Conservation (phyloP, 2,888 invertebrate species). For the Hyposoter didymator region DNA sequence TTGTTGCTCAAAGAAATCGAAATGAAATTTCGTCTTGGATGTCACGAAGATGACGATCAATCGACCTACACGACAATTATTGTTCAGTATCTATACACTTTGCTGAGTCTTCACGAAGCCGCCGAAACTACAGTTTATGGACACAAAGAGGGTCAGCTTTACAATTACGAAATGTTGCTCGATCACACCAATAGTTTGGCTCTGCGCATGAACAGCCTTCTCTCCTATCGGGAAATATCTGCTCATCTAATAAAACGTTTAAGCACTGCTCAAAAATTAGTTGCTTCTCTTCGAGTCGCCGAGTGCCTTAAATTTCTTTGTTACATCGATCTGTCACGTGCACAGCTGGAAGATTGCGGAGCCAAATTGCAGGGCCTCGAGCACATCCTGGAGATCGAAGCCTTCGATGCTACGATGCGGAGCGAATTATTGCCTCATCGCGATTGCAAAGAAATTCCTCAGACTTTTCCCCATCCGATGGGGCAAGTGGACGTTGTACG, state of each 20-base stretch:
- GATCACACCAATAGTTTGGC: slow-evolving; percentile 72
- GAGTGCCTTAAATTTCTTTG: slow-evolving; percentile 78
- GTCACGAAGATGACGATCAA: slow-evolving; percentile 70
- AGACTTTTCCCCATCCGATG: background rate
- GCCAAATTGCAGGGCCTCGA: slow-evolving; percentile 80
- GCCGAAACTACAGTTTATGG: slow-evolving; percentile 51
- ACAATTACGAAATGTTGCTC: slow-evolving; percentile 71
- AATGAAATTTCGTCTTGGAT: slow-evolving; percentile 73
- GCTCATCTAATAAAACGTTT: slow-evolving; percentile 76
- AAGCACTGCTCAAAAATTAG: slow-evolving; percentile 75
- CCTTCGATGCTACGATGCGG: slow-evolving; percentile 71
- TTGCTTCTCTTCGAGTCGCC: slow-evolving; percentile 76
- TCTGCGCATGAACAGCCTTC: slow-evolving; percentile 76
- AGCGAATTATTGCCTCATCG: slow-evolving; percentile 9
- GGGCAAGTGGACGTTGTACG: slow-evolving; percentile 55
- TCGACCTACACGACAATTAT: slow-evolving; percentile 74
- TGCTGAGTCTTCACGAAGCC: slow-evolving; percentile 74
- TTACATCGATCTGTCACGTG: slow-evolving; percentile 78
- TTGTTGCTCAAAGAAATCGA: slow-evolving; percentile 72
- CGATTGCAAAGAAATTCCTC: background rate
- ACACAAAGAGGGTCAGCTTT: slow-evolving; percentile 67
- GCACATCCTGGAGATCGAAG: slow-evolving; percentile 78
- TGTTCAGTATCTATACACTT: slow-evolving; percentile 74
- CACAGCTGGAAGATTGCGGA: slow-evolving; percentile 77
- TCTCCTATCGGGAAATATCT: slow-evolving; percentile 78